Conservation (phyloP, 2,888 invertebrate genomes). For the Plusia festucae region DNA sequence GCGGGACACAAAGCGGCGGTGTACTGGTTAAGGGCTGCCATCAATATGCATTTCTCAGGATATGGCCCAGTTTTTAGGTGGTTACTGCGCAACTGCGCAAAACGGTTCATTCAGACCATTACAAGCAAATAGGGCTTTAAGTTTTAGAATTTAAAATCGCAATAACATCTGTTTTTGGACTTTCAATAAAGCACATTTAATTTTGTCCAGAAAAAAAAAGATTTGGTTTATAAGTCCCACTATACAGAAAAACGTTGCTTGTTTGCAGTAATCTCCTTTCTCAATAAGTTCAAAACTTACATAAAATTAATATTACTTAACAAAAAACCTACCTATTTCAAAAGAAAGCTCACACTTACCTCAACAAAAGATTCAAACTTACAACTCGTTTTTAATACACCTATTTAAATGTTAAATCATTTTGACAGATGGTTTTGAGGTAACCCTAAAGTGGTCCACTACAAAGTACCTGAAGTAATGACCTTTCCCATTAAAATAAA, state of each 20-base stretch:
- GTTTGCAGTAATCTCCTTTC: no score
- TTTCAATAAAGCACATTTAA: no score
- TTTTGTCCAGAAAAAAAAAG: no score
- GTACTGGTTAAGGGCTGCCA: slow-evolving; percentile 60
- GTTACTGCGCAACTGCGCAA: slow-evolving; percentile 13
- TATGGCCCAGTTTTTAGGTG: slow-evolving; percentile 50
- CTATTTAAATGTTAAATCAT: neutral
- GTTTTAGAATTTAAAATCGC: no score
- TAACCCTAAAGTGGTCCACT: slow-evolving; percentile 38
- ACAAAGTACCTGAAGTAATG: slow-evolving; percentile 53
- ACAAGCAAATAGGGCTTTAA: neutral
- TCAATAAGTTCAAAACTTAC: no score
- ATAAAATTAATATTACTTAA: neutral
- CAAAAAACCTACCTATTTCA: no score
- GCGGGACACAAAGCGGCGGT: slow-evolving; percentile 72
- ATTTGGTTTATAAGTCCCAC: neutral
- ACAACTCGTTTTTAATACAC: neutral
- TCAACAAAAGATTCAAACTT: neutral
- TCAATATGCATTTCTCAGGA: slow-evolving; percentile 56
- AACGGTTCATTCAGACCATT: slow-evolving; percentile 15
- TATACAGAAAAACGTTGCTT: neutral
- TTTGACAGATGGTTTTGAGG: neutral
- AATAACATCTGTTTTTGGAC: no score
- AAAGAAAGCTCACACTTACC: neutral
- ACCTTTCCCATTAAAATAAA: slow-evolving; percentile 57